These are phyloP conservation scores for Phoeniculus purpureus DNA, from an alignment of 2,797 vertebrate genomes.

Conservation along the genomic window DNA sequence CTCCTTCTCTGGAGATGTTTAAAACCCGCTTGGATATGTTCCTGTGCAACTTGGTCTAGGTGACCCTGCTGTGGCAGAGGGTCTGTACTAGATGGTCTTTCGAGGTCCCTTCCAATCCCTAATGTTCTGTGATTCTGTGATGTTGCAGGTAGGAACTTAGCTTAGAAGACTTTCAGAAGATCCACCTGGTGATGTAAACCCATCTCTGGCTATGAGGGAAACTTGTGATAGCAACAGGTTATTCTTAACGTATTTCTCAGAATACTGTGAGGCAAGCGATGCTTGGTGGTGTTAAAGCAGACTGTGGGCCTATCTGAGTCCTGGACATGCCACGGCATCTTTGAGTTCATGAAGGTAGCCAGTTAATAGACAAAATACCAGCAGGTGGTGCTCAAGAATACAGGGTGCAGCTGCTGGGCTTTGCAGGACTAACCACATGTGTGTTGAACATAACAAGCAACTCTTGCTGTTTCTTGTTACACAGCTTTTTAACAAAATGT, in stretches of 20 bases:
- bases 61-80: too few relatives aligned
- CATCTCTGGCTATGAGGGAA: neutral
- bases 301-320: neutral
- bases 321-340: neutral
- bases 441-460: neutral
- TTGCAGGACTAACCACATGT: neutral
- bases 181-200: neutral
- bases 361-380: neutral
- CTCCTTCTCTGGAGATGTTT: too few relatives aligned
- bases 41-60: too few relatives aligned
- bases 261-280: rapidly evolving
- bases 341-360: neutral
- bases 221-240: neutral
- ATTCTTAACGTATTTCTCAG: rapidly evolving
- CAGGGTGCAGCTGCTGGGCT: neutral
- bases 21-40: too few relatives aligned
- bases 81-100: too few relatives aligned
- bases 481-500: neutral
- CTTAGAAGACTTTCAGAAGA: neutral
- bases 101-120: too few relatives aligned
- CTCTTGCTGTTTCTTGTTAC: neutral
- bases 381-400: slow-evolving; percentile 42
- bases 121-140: too few relatives aligned
- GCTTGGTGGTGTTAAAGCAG: neutral
- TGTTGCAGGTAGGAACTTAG: neutral